Conservation (phyloP, 2,888 invertebrate genomes). For the Amblyteles armatorius region DNA sequence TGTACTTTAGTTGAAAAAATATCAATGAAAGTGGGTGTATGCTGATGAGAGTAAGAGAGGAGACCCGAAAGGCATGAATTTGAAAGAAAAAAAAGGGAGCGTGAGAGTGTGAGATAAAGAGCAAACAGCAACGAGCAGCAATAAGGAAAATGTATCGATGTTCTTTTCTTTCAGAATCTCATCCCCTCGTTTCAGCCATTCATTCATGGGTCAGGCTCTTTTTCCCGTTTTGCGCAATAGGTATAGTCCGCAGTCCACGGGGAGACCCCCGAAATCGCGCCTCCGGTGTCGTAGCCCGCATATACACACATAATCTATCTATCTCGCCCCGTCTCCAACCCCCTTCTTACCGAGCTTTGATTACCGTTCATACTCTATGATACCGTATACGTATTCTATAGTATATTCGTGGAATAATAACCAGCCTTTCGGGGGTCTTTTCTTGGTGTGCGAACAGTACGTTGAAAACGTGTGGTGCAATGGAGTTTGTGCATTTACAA, state of each 20-base stretch:
- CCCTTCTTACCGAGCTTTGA: slow-evolving; percentile 9
- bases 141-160: slow-evolving; percentile 80
- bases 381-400: background rate
- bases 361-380: background rate
- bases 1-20: background rate
- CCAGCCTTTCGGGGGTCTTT: slow-evolving; percentile 74
- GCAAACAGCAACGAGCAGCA: slow-evolving; percentile 25
- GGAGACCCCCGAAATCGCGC: slow-evolving; percentile 72
- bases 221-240: slow-evolving; percentile 85
- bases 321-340: background rate
- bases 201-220: slow-evolving; percentile 85
- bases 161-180: slow-evolving; percentile 84
- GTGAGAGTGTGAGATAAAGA: slow-evolving; percentile 32
- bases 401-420: slow-evolving; percentile 29
- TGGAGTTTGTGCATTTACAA: slow-evolving; percentile 51
- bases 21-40: background rate
- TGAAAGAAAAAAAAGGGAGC: slow-evolving; percentile 20
- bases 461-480: slow-evolving; percentile 70
- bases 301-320: slow-evolving; percentile 4
- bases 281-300: background rate
- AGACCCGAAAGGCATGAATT: slow-evolving; percentile 28
- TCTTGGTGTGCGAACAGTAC: slow-evolving; percentile 74
- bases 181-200: slow-evolving; percentile 84
- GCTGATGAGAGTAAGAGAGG: slow-evolving; percentile 29
- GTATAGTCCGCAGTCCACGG: slow-evolving; percentile 78